Evolutionary conservation across 2,888 invertebrate species (phyloP), one percentile per base, ranked within the genome.

Genomic region (Rotaria sp.): DNA sequence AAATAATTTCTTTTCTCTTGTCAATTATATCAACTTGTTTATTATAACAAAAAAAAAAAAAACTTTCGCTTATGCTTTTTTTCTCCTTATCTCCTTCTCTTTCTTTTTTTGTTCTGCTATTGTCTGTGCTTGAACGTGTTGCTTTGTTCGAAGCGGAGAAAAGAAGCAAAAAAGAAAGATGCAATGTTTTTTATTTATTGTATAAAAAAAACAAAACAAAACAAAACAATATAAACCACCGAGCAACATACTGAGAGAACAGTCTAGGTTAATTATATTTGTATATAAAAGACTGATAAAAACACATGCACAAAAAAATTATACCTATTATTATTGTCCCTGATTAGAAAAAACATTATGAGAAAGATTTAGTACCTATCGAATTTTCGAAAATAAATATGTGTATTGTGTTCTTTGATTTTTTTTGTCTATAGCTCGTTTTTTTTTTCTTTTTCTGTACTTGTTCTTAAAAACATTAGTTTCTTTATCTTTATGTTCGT

Each of bases 221-320:
- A n/a, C 0, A 21, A 67, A 67, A 67, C 21, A 67, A 21, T 21
- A 38, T 30, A 35, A 67, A 67, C 35, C 67, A 67, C 35, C 67
- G 67, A 67, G 18, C 38, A 35, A 67, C 21, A 67, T 35, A 21
- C 7, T 35, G 67, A 67, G 67, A 67, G 67, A 67, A 67, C 67
- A 67, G 67, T 67, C 67, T 67, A 67, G 67, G 67, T 67, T 38
- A 67, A 67, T 67, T 67, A 35, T 67, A 67, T 50, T 50, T 67
- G 67, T 67, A 67, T 67, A 67, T 67, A 67, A 67, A 67, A 67
- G 67, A 67, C 67, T 67, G 67, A 67, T 67, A 67, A 35, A 35
- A 38, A 67, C 67, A 35, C 67, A 67, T 67, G 35, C 35, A 67
- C 30, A 67, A 26, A 55, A 55, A 52, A 52, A 24, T 24, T 24